phyloP scores from a whole-genome alignment of 2,113 vertebrate species.

The Mesocricetus auratus region DNA sequence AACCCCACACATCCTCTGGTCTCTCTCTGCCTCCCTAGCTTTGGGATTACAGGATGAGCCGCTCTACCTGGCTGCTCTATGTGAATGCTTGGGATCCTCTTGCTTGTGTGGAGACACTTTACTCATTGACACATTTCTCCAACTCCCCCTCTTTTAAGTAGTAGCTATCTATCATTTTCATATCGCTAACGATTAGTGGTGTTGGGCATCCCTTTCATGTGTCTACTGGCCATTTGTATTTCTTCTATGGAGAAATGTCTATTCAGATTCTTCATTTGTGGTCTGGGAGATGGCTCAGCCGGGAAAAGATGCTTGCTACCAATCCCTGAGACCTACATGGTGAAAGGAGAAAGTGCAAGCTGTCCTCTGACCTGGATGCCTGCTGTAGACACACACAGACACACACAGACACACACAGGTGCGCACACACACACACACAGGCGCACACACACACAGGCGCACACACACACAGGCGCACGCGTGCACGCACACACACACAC shows the following conservation, averaged over 20 bases:
- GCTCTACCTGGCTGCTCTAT: background rate
- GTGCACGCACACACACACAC: background rate
- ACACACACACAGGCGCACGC: background rate
- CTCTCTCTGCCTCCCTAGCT: background rate
- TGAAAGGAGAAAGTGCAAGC: background rate
- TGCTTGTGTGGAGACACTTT: background rate
- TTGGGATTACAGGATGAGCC: background rate
- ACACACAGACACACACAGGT: background rate
- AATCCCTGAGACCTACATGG: background rate
- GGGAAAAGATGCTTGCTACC: background rate
- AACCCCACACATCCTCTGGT: background rate
- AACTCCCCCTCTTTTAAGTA: too few species aligned
- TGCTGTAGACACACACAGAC: background rate
- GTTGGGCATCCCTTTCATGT: background rate
- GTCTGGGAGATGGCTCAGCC: too few species aligned
- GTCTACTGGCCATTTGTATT: background rate
- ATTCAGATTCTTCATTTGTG: background rate
- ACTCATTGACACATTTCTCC: background rate
- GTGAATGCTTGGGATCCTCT: background rate
- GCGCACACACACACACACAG: background rate
- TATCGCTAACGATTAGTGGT: background rate
- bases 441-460: background rate
- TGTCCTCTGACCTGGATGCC: background rate
- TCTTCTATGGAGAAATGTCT: constrained; percentile 26
- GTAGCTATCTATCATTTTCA: background rate